Evolutionary conservation across 2,113 vertebrate species (phyloP).

Genomic region (Geothlypis trichas): DNA sequence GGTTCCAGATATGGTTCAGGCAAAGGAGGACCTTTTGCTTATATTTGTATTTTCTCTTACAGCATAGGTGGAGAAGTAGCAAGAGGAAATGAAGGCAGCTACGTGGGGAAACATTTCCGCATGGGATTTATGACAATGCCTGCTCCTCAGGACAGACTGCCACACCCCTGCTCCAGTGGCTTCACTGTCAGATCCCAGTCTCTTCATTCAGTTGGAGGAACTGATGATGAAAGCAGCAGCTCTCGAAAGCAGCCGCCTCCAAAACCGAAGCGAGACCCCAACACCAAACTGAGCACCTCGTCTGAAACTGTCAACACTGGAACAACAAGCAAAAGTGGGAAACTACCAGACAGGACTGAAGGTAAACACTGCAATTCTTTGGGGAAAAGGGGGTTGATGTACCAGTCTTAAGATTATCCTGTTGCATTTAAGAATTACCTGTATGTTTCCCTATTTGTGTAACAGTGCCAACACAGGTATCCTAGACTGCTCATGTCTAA

Average conservation of each 20-base stretch:
- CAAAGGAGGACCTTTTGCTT: neutral
- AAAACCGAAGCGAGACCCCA: conserved; percentile 94
- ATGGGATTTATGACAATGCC: conserved; percentile 99
- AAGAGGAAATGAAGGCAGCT: conserved; percentile 82
- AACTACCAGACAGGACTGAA: conserved; percentile 78
- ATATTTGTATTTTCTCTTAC: conserved; percentile 25
- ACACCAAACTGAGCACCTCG: conserved; percentile 94
- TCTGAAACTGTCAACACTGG: conserved; percentile 88
- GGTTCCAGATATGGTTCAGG: neutral
- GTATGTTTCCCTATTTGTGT: neutral
- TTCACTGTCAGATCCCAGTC: conserved; percentile 96
- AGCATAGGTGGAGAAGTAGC: conserved; percentile 92
- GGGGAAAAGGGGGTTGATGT: neutral
- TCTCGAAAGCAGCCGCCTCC: conserved; percentile 93
- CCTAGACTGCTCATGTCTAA: neutral
- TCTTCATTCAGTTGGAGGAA: conserved; percentile 92
- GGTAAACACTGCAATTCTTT: conserved; percentile 56
- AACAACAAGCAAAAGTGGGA: conserved; percentile 76
- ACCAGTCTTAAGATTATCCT: neutral
- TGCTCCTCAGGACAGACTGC: conserved; percentile 90
- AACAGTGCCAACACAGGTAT: neutral
- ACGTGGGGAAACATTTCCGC: conserved; percentile 91
- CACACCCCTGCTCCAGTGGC: conserved; percentile 85
- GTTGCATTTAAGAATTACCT: neutral
- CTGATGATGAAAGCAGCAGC: conserved; percentile 83